A percentile compares a stretch with the other conserved stretches of the same genome.
These are phyloP conservation scores for Drosophila fungiperda DNA, from an alignment of 2,888 invertebrate species.

Conservation along the genomic window DNA sequence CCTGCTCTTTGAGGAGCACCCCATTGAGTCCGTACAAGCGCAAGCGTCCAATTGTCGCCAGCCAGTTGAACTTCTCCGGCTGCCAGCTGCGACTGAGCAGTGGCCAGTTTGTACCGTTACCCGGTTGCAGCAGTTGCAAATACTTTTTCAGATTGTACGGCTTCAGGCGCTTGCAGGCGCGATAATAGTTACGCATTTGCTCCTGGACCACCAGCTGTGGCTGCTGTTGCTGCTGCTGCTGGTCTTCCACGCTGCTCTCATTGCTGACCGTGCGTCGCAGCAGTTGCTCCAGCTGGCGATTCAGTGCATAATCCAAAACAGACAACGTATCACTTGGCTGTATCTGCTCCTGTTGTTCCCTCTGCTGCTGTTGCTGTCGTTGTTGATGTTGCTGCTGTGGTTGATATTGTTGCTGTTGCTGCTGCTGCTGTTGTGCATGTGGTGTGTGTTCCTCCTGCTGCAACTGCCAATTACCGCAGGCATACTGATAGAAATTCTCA, in stretches of 20 bases:
- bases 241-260: conserved; percentile 43
- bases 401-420: conserved; percentile 14
- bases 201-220: conserved; percentile 46
- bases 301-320: conserved; percentile 76
- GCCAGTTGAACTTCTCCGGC: conserved; percentile 75
- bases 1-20: conserved; percentile 79
- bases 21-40: conserved; percentile 79
- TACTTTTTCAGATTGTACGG: conserved; percentile 81
- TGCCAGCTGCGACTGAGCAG: conserved; percentile 75
- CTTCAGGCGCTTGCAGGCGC: conserved; percentile 81
- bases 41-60: conserved; percentile 77
- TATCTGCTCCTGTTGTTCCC: conserved; percentile 56
- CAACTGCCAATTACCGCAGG: conserved; percentile 83
- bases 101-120: conserved; percentile 59
- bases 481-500: conserved; percentile 83
- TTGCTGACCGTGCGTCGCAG: conserved; percentile 53
- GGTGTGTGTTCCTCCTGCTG: conserved; percentile 58
- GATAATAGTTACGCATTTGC: conserved; percentile 77
- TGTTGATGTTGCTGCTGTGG: conserved; percentile 17
- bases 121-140: conserved; percentile 74
- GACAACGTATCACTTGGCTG: conserved; percentile 79
- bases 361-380: conserved; percentile 62
- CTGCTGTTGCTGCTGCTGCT: conserved; percentile 11
- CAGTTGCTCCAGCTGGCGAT: conserved; percentile 76
- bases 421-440: conserved; percentile 5